Base-by-base conservation (phyloP, 2,797 vertebrate species). In the Alosa sapidissima region DNA sequence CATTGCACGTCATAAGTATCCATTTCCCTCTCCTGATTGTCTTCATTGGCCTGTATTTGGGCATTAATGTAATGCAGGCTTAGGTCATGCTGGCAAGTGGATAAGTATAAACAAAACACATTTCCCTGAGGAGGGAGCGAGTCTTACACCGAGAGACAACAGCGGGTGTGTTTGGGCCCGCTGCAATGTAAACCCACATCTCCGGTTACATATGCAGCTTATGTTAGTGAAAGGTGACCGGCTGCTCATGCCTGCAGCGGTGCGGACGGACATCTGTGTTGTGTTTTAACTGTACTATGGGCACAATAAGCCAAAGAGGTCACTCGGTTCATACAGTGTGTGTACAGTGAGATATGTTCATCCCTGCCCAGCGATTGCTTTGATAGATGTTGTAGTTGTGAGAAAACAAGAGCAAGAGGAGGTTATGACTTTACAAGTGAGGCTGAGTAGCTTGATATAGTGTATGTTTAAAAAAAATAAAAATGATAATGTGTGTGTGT, bases 161-260 rank as follows among this genome's bases (percentile, higher is more conserved):
- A 78, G 72, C 16, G 72, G 36, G 72, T 78, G 72, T 78, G 72
- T 78, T 78, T 78, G 41, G 72, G 19, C 41, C 41, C 41, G 16
- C 4, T 78, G 72, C 72, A 78, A 78, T 78, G 72, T 78, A 78
- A 78, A 78, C 41, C 72, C 72, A 16, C 72, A 47, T 16, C 72
- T 78, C 72, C 6, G 16, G 72, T 78, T 78, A 78, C 72, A 78
- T 78, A 47, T 72, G 68, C 68, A 36, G 33, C 13, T 36, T 36
- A 41, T 72, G 68, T 72, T 72, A 72, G 68, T 72, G 68, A 41
- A 72, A 72, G 13, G 68, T 16, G 68, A 72, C 33, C 68, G 14
- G 13, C 10, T 36, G 68, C 68, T 4, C 68, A 72, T 47, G 72
- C 21, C 72, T 78, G 41, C 72, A 47, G 0, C 47, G 72, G 72